A percentile compares a stretch with the other conserved stretches of the same genome.
phyloP scores from a whole-genome alignment of 2,797 vertebrate genomes.

The Tauraco hartlaubi region DNA sequence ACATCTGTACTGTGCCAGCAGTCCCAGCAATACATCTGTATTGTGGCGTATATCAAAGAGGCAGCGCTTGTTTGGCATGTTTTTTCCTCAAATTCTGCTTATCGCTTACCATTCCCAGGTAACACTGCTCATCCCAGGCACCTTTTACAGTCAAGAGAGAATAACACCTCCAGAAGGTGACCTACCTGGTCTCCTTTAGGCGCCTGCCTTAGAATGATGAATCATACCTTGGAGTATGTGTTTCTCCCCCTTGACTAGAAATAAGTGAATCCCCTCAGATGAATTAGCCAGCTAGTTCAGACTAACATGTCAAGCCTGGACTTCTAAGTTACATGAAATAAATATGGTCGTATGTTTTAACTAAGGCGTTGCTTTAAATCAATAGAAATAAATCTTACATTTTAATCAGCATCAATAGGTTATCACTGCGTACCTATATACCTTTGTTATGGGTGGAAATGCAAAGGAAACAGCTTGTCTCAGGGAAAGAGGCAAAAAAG shows the following conservation, averaged over 20 bases:
- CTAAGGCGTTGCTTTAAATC: not conserved
- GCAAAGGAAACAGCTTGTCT: not conserved
- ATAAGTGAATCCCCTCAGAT: not conserved
- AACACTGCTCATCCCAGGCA: not conserved
- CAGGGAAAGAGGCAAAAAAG: not conserved
- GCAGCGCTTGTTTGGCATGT: fast-evolving
- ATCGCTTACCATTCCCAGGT: not conserved
- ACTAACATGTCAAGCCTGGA: not conserved
- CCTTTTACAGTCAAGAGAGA: not conserved
- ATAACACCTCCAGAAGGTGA: not conserved
- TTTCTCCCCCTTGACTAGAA: not conserved
- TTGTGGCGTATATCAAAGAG: fast-evolving
- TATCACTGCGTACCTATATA: not conserved
- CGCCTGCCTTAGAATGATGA: not conserved
- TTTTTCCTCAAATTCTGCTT: not conserved
- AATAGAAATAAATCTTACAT: not conserved
- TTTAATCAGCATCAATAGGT: not conserved
- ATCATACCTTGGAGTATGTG: not conserved
- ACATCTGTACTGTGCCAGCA: not conserved
- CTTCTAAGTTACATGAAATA: not conserved
- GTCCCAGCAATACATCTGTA: not conserved
- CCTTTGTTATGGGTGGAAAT: not conserved
- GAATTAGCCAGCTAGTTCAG: not conserved
- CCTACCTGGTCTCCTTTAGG: not conserved
- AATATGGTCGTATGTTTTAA: not conserved